Conservation (phyloP, 2,797 vertebrate genomes). For the Nyctalus aviator region DNA sequence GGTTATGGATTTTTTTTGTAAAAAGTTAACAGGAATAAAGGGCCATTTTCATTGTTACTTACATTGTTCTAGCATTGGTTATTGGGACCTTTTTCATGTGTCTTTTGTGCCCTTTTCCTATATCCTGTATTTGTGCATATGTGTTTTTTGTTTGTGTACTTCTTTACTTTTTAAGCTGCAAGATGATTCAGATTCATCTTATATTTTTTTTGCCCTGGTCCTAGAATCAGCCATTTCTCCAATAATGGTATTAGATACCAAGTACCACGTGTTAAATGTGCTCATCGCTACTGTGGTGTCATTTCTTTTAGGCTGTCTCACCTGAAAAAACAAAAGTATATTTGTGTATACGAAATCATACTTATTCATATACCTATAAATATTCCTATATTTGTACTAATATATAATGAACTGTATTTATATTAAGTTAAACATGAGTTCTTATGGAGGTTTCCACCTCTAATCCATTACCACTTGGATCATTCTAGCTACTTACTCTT, state of each 20-base stretch:
- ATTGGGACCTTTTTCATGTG: neutral
- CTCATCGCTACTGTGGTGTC: neutral
- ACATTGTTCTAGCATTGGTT: neutral
- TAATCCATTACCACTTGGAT: neutral
- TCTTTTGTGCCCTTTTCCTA: neutral
- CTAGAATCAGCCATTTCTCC: neutral
- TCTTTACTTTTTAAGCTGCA: neutral
- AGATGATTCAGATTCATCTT: neutral
- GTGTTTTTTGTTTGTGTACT: neutral
- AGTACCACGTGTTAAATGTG: neutral
- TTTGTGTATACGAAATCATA: neutral
- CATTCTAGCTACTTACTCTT: neutral
- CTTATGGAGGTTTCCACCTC: neutral
- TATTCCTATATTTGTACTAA: neutral
- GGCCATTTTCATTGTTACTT: neutral
- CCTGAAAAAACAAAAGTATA: neutral
- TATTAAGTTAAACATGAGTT: neutral
- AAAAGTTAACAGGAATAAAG: slow-evolving; percentile 12
- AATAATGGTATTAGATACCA: neutral
- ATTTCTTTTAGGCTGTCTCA: neutral
- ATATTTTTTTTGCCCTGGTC: neutral
- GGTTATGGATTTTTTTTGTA: neutral
- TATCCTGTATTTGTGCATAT: neutral
- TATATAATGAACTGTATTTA: neutral
- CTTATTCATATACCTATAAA: neutral